Conservation (phyloP, 2,888 invertebrate species). For the Synanthedon tipuliformis region DNA sequence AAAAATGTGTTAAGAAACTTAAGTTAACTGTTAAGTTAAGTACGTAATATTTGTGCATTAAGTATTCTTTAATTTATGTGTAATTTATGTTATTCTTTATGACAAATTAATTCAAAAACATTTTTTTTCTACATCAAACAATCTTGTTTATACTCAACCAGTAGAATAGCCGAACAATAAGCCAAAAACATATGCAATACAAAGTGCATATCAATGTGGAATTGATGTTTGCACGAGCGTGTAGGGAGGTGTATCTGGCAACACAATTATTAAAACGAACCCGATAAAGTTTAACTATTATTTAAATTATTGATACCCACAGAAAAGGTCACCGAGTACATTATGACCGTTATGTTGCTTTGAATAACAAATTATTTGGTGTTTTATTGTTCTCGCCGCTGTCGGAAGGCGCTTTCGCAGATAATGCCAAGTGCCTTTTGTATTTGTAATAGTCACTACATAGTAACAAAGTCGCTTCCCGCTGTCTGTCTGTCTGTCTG, state of each 20-base stretch:
- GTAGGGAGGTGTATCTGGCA: not conserved
- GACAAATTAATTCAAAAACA: no score
- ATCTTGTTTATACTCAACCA: no score
- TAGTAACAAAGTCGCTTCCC: no score
- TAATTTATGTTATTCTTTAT: no score
- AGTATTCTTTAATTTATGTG: no score
- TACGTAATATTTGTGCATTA: no score
- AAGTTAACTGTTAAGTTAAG: no score
- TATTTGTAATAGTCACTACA: constrained; percentile 1
- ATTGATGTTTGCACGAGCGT: not conserved
- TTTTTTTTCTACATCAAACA: no score
- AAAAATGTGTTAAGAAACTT: no score
- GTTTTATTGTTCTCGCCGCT: not conserved
- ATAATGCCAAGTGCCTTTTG: constrained; percentile 2
- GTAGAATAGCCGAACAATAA: no score
- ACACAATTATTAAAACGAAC: not conserved
- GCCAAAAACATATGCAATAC: no score
- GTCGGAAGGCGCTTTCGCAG: constrained; percentile 1
- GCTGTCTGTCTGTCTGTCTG: no score
- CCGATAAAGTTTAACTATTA: not conserved
- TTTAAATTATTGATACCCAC: not conserved
- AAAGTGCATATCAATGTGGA: not conserved
- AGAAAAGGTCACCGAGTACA: not conserved
- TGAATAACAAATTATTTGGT: not conserved
- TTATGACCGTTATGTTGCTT: not conserved